Conservation (phyloP, 2,113 vertebrate genomes). For the Cyanoderma ruficeps region DNA sequence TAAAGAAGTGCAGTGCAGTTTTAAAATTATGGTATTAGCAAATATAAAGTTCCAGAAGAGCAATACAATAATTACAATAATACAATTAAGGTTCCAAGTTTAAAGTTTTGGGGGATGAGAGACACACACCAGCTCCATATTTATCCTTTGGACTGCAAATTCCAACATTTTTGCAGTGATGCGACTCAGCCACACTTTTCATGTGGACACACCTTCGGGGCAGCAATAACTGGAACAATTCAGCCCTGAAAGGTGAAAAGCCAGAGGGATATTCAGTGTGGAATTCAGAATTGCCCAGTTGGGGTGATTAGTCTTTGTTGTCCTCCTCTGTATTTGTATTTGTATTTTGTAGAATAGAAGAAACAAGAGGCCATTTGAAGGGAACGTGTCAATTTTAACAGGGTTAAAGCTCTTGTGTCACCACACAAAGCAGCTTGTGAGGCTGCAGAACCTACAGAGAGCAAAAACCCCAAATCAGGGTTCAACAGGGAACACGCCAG, state of each 20-base stretch:
- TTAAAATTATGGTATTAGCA: not conserved
- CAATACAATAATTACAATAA: not conserved
- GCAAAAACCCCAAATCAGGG: accelerated
- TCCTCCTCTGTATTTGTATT: no score
- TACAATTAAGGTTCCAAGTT: not conserved
- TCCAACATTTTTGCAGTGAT: not conserved
- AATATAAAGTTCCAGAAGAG: not conserved
- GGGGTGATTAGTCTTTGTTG: no score
- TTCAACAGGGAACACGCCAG: accelerated
- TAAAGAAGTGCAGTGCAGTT: not conserved
- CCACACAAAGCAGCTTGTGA: no score
- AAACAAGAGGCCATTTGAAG: no score
- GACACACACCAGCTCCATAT: not conserved
- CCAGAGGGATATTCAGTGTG: no score
- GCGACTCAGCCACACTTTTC: not conserved
- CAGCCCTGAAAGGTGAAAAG: not conserved
- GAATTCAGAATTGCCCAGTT: no score
- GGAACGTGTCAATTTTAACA: no score
- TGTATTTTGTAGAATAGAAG: no score
- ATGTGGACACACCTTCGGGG: not conserved
- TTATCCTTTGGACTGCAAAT: not conserved
- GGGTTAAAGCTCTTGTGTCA: no score
- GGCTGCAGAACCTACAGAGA: not conserved
- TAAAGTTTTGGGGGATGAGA: not conserved
- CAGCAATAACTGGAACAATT: not conserved